These are phyloP conservation scores for Julus scanicus DNA, from an alignment of 2,888 invertebrate species.

Conservation along the genomic window DNA sequence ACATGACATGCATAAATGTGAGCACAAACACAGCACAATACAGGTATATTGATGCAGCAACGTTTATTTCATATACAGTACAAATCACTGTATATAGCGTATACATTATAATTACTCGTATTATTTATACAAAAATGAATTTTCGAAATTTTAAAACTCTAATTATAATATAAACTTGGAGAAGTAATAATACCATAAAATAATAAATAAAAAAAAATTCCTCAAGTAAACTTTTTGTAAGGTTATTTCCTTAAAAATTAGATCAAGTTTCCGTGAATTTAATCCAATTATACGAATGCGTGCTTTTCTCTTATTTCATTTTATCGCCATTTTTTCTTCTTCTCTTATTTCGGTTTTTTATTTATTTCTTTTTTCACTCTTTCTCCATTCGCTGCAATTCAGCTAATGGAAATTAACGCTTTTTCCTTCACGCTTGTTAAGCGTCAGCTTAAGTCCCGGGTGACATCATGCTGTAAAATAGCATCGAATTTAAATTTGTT, in stretches of 20 bases:
- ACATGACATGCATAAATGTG: no score
- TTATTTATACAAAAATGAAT: no score
- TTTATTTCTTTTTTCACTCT: neutral
- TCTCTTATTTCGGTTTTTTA: neutral
- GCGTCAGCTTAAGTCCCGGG: neutral
- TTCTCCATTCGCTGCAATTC: neutral
- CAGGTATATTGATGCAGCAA: no score
- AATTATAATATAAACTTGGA: no score
- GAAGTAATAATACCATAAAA: no score
- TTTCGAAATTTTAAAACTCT: no score
- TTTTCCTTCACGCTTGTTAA: neutral
- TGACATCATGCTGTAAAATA: neutral
- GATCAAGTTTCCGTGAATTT: neutral
- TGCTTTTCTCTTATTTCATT: neutral
- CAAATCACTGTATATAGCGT: no score
- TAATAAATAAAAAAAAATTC: no score
- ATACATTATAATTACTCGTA: no score
- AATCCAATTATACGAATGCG: constrained; percentile 29
- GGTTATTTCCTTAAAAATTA: neutral
- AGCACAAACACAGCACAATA: no score
- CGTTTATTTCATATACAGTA: no score
- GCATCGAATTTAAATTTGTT: neutral
- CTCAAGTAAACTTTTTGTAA: no score
- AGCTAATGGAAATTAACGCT: constrained; percentile 1
- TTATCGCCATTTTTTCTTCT: neutral